Evolutionary conservation across 2,797 vertebrate genomes (phyloP), one percentile per base, ranked within the genome.

Genomic region (Phataginus tetradactyla): DNA sequence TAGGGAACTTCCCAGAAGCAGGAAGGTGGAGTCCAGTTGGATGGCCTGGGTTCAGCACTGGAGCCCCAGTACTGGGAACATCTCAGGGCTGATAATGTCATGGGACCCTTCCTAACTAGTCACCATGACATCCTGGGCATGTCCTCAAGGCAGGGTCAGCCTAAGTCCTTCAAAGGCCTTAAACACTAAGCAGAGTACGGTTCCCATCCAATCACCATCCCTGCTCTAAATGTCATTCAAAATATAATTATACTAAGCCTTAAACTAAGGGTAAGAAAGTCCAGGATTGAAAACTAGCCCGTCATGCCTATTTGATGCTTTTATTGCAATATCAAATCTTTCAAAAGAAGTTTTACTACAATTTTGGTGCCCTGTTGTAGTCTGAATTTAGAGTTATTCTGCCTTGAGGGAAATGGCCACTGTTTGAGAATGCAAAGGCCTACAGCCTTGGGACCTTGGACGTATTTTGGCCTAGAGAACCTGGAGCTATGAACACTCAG

Each of bases 191-290:
- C 84, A 95, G 87, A 64, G 18, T 51, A 64, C 64, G 10, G 86
- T 96, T 96, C 93, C 80, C 72, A 37, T 69, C 69, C 51, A 92
- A 45, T 78, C 25, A 34, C 42, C 51, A 42, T 59, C 34, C 15
- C 53, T 21, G 37, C 39, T 25, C 57, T 75, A 83, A 94, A 90
- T 93, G 83, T 75, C 83, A 75, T 71, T 92, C 75, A 96, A 96
- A 96, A 53, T 72, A 69, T 71, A 94, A 93, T 93, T 96, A 87
- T 88, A 78, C 68, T 89, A 85, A 95, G 64, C 63, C 3, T 0
- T 95, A 81, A 94, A 96, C 85, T 78, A 89, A 95, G 63, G 34
- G 10, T 71, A 93, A 81, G 64, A 74, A 85, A 61, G 10, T 59
- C n/a, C 63, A 88, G 78, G 45, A 69, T 34, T 90, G 79, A 95